Conservation (phyloP, 2,888 invertebrate genomes). For the Cryptus viduatorius region DNA sequence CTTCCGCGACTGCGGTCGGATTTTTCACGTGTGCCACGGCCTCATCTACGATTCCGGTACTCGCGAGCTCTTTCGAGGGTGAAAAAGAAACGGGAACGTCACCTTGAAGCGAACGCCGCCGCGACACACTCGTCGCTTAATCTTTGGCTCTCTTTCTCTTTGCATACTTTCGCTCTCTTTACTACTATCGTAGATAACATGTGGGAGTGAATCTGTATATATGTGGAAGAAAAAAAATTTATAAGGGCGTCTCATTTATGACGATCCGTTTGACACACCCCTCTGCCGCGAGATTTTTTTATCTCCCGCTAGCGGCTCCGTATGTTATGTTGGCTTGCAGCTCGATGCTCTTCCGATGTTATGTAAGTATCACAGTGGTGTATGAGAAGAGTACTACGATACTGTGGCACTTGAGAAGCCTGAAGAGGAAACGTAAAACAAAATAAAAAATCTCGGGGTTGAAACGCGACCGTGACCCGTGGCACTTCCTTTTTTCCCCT, state of each 20-base stretch:
- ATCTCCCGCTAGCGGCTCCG: background rate
- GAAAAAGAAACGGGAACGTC: conserved; percentile 50
- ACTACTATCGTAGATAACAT: background rate
- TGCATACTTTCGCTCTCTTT: background rate
- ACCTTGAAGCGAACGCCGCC: conserved; percentile 45
- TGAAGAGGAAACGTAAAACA: conserved; percentile 9
- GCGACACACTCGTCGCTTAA: conserved; percentile 23
- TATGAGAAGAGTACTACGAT: conserved; percentile 5
- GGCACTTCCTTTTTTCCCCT: conserved; percentile 1
- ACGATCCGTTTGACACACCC: conserved; percentile 48
- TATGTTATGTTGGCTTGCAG: background rate
- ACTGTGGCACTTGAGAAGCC: conserved; percentile 11
- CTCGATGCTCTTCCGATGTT: conserved; percentile 28
- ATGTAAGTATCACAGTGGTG: background rate
- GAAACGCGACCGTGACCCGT: conserved; percentile 43
- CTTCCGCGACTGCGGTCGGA: background rate
- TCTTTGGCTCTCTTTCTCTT: conserved; percentile 7
- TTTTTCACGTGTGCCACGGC: conserved; percentile 37
- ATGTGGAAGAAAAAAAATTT: conserved; percentile 13
- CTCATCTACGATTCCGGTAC: conserved; percentile 43
- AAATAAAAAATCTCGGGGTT: conserved; percentile 37
- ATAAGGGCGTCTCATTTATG: conserved; percentile 45
- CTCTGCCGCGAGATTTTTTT: conserved; percentile 16
- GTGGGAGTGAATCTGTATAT: too few relatives aligned
- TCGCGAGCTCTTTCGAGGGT: conserved; percentile 34